Base-by-base conservation (phyloP, 2,888 invertebrate species). In the Dicranocentrus wangi region DNA sequence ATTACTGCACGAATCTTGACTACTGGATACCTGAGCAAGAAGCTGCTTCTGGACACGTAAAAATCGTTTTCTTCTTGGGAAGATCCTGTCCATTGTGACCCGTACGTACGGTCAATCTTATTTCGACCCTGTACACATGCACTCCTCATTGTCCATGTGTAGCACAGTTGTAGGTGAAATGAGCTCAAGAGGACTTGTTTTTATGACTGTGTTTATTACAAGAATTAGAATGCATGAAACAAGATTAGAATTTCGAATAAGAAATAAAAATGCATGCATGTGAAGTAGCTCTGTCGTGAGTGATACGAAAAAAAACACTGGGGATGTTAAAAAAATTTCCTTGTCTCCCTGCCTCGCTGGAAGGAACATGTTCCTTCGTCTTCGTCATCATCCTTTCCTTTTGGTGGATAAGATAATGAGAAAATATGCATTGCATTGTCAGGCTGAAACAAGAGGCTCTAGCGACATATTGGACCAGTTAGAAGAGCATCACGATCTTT, bases 161-260 rank as follows among this genome's bases (percentile, higher is more conserved):
- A 28, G 25, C 60, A 60, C 60, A 60, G 60, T 28, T 28, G 28
- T 3, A 60, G 28, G 55, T 60, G 53, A 73, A 73, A 73, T 65
- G 73, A 72, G 72, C 60, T 51, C 43, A 28, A 47, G 63, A 60
- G 32, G 39, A 39, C 63, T 63, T 63, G 63, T 42, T 63, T 63
- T 63, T 63, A 63, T 42, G 63, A 63, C 19, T 63, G 42, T 63
- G 63, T 63, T 63, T 63, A 63, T 63, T 63, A 63, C 23, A 42
- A 39, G 28, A 61, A 71, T 43, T 47, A 60, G 47, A 63, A 65
- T 65, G 28, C 73, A 77, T 70, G 70, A 70, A 77, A 77, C 60
- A 63, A 47, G 60, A 71, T 71, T 71, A 71, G 47, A 43, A 47
- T 66, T 63, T 63, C 39, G 5, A 63, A 42, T 60, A 15, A 53